phyloP scores from a whole-genome alignment of 2,888 invertebrate species.

The Rhamphomyia laevipes region DNA sequence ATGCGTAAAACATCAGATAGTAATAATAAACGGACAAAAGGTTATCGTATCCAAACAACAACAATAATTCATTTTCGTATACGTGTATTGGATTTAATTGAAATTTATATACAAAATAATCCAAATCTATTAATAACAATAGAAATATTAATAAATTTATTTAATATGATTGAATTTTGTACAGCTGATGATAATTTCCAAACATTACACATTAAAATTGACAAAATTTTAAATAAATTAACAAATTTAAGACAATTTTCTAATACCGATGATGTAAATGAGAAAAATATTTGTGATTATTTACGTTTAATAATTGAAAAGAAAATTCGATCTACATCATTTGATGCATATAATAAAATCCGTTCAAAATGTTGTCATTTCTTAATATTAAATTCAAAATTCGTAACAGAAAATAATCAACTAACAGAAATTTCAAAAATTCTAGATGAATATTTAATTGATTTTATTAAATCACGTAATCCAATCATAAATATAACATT shows the following conservation, averaged over 20 bases:
- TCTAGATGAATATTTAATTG: constrained; percentile 20
- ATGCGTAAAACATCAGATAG: constrained; percentile 21
- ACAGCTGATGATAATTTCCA: constrained; percentile 55
- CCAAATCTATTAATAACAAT: constrained; percentile 56
- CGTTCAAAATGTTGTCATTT: constrained; percentile 25
- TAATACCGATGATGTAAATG: constrained; percentile 18
- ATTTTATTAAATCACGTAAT: constrained; percentile 27
- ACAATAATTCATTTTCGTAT: constrained; percentile 59
- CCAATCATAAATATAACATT: constrained; percentile 47
- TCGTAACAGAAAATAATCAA: constrained; percentile 8
- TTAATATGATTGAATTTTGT: constrained; percentile 55
- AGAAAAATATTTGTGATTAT: constrained; percentile 22
- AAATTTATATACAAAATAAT: constrained; percentile 57
- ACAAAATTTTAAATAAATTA: constrained; percentile 28
- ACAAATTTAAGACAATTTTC: constrained; percentile 19
- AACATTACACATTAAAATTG: constrained; percentile 51
- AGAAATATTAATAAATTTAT: constrained; percentile 56
- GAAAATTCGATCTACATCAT: constrained; percentile 19
- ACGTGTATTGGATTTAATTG: constrained; percentile 61
- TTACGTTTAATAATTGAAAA: constrained; percentile 24
- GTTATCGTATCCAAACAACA: constrained; percentile 50
- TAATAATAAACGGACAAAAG: constrained; percentile 40
- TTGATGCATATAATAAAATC: constrained; percentile 22
- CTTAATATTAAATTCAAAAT: constrained; percentile 19
- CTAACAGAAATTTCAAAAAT: constrained; percentile 16